Evolutionary conservation across 1,140 invertebrate genomes (phyloP).

Genomic region (Drosophila tani): DNA sequence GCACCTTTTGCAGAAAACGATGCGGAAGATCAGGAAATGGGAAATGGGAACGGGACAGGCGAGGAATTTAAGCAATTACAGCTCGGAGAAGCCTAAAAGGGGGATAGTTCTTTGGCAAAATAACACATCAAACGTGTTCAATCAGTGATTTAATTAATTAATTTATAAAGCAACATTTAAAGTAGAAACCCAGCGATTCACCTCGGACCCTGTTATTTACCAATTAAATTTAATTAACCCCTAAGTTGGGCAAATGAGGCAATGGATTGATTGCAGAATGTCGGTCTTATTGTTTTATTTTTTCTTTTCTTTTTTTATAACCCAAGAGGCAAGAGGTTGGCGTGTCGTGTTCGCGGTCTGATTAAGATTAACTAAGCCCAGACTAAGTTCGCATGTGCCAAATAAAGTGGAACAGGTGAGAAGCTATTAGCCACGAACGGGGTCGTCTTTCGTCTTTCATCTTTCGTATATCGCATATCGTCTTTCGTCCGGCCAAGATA

Average conservation of each 20-base stretch:
- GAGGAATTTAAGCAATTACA: conserved; percentile 29
- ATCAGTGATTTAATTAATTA: conserved; percentile 3
- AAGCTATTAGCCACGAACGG: conserved; percentile 38
- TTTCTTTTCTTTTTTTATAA: conserved; percentile 4
- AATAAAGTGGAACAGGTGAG: conserved; percentile 66
- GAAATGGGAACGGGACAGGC: conserved; percentile 18
- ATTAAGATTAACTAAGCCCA: conserved; percentile 40
- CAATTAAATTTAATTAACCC: conserved; percentile 38
- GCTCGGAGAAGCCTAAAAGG: background rate
- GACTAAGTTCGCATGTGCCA: conserved; percentile 57
- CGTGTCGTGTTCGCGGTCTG: conserved; percentile 32
- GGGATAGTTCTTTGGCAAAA: background rate
- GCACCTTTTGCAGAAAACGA: conserved; percentile 51
- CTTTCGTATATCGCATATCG: background rate
- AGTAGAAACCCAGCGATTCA: background rate
- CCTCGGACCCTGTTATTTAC: background rate
- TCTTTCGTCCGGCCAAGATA: conserved; percentile 31
- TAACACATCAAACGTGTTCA: no score
- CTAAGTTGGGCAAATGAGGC: conserved; percentile 29
- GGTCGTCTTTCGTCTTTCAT: conserved; percentile 22
- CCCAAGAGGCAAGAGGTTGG: conserved; percentile 31
- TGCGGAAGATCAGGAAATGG: conserved; percentile 76
- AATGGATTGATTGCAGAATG: conserved; percentile 34
- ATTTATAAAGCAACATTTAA: background rate
- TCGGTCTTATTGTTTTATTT: conserved; percentile 11